phyloP scores from a whole-genome alignment of 92 coral and sea anemone species.

The Heteractis magnifica region DNA sequence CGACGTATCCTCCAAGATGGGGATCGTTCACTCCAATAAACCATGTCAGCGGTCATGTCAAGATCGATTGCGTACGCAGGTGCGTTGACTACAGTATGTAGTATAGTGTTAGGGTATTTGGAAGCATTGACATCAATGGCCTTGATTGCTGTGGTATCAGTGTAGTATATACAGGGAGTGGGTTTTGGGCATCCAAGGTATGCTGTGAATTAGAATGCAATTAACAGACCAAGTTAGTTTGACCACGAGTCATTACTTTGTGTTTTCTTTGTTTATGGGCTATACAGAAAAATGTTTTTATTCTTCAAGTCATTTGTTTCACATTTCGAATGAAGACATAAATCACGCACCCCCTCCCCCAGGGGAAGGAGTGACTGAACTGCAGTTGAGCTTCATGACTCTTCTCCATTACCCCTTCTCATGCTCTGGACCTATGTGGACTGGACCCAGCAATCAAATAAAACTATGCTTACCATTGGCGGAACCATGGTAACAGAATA shows the following conservation, averaged over 20 bases:
- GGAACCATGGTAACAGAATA: neutral
- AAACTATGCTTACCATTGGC: neutral
- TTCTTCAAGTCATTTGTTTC: too few species aligned
- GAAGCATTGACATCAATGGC: conserved; percentile 20
- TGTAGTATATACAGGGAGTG: conserved; percentile 8
- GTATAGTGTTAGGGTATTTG: neutral
- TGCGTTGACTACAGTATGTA: neutral
- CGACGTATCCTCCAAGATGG: conserved; percentile 31
- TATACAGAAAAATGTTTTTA: too few species aligned
- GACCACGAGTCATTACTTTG: too few species aligned
- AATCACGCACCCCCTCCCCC: neutral
- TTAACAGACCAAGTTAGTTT: neutral
- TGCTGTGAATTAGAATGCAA: neutral
- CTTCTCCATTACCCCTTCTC: too few species aligned
- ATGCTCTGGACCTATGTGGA: too few species aligned
- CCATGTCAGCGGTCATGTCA: conserved; percentile 15
- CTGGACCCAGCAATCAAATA: too few species aligned
- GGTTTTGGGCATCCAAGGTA: conserved; percentile 20
- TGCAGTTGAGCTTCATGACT: too few species aligned
- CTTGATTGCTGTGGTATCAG: conserved; percentile 9
- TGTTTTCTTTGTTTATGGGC: too few species aligned
- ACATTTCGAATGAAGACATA: too few species aligned
- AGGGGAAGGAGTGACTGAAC: neutral
- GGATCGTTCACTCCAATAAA: conserved; percentile 33
- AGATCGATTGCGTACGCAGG: conserved; percentile 23